Base-by-base conservation (phyloP, 2,113 vertebrate genomes). In the Leiothrix lutea region DNA sequence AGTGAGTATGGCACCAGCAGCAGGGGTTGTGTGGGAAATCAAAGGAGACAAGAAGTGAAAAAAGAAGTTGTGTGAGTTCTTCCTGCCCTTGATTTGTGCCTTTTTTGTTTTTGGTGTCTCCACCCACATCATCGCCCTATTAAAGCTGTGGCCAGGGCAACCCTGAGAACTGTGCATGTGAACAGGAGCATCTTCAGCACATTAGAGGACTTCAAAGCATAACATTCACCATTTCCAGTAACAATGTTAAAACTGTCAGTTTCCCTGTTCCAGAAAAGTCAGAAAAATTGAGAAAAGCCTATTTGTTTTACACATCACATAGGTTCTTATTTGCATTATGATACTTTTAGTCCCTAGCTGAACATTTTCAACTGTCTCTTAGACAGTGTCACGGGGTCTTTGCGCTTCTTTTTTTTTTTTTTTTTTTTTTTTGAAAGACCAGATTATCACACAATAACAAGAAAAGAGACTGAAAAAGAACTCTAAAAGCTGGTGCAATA, bases 171-270 rank as follows among this genome's bases (percentile, higher is more conserved):
- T 4, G 1, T 48, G 10, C 56, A 47, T 42, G 56, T 77, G 92
- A 94, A 73, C 64, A 83, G 74, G 35, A 95, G 75, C 72, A 83
- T 73, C 88, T 77, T 83, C 88, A 95, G 64, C 80, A 92, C 54
- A 28, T 79, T 40, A 62, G 35, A 86, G 62, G 33, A 70, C 42
- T 90, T 86, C 67, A 86, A 93, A 93, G 64, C 22, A 42, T 38
- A 64, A n/a, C 9, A 35, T 73, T 88, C 75, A 90, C 19, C 20
- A 62, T 57, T 69, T 94, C 56, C 6, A 4, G 48, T 86, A 80
- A 70, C 22, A 69, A 12, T 1, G 1, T 47, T 69, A 92, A 66
- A 93, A 58, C 64, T 45, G 48, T 17, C 54, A 75, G 42, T 66
- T 73, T 10, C 33, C 8, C 35, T 8, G 25, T 44, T 72, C 44